Base-by-base conservation (phyloP, 37 sponge, comb jelly and placozoan species). In the Dysidea cf. avara region DNA sequence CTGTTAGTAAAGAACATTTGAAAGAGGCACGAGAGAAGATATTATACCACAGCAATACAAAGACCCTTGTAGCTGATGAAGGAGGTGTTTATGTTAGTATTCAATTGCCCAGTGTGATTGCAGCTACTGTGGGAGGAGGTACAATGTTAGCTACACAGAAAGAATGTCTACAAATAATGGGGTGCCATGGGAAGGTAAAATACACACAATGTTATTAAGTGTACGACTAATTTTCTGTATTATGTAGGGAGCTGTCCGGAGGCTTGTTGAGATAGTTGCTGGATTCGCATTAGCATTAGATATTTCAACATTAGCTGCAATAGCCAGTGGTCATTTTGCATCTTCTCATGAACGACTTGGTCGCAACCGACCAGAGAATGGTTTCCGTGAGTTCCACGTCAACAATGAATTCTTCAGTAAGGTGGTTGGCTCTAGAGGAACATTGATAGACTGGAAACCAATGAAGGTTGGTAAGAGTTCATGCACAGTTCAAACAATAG, bases 71-170 rank as follows among this genome's bases (percentile, higher is more conserved):
- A 12, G 9, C 46, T 43, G 46, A 43, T 9, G 75, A 77, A 46
- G 82, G 72, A 48, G 91, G 91, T 38, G 60, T 90, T 18, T 90
- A 90, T 70, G 86, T 64, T 14, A 43, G 38, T 25, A 37, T 90
- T 35, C 37, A 37, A 2, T 37, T 85, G 7, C 91, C 91, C 7
- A 81, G 82, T 37, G 22, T 90, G 37, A n/a, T 64, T 22, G 31
- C 81, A 38, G 91, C 86, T 0, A 85, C 86, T 28, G 86, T 90
- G 16, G 91, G 91, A 2, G 91, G 91, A 57, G 91, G 91, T 16
- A 90, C 91, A 16, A 25, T 25, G 2, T 78, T 90, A 9, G 86
- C 86, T 13, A 90, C 91, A 1, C 91, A 90, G 49, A 90, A 71
- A 50, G 91, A 90, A 39, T 90, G 86, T 65, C 78, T 90, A 12